Percentiles rank a stretch among this genome's conserved stretches.
Evolutionary conservation across 2,113 vertebrate species (phyloP).

Genomic region (Thunnus thynnus): DNA sequence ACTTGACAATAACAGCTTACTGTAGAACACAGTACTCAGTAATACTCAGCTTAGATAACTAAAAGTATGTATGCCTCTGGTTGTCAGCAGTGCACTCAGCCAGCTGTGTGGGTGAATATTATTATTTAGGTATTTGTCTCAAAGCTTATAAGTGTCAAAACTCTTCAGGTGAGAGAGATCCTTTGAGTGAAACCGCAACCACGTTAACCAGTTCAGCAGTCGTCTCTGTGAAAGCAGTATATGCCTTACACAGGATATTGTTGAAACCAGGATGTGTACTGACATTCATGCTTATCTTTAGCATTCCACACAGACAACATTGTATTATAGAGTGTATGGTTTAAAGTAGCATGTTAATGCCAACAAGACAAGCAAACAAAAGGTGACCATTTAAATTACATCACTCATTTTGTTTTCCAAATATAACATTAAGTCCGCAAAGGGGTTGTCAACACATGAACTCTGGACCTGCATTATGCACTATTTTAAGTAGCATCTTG

Average conservation of each 20-base stretch:
- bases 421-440: not conserved
- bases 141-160: not conserved
- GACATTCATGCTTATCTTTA: slow-evolving; percentile 25
- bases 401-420: not conserved
- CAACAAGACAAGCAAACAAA: not conserved
- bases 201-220: not conserved
- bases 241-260: not conserved
- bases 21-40: not conserved
- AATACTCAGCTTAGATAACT: not conserved
- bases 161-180: not conserved
- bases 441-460: too few relatives aligned
- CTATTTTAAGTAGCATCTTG: not conserved
- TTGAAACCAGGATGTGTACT: slow-evolving; percentile 47
- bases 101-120: slow-evolving; percentile 14
- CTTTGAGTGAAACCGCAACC: not conserved
- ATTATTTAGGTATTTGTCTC: too few relatives aligned
- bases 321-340: not conserved
- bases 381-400: not conserved
- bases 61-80: not conserved
- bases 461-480: not conserved
- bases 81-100: not conserved
- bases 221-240: not conserved
- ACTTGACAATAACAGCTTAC: not conserved
- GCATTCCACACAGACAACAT: not conserved
- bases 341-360: not conserved